These are phyloP conservation scores for Lampris megalopsis DNA, from an alignment of 2,113 vertebrate genomes.

Conservation along the genomic window DNA sequence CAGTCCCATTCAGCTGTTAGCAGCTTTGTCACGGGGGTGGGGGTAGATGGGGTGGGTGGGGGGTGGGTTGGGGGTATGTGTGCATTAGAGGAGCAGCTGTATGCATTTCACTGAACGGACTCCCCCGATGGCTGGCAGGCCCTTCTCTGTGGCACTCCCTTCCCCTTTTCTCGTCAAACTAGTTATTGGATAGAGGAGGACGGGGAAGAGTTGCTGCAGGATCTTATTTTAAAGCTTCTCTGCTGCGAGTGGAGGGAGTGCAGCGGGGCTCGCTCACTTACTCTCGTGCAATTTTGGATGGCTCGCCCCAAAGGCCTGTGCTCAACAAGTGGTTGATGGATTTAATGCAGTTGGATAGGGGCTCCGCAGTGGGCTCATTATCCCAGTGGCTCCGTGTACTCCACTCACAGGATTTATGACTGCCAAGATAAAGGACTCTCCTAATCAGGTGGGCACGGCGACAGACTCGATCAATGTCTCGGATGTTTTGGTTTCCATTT, in stretches of 20 bases:
- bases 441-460: slow-evolving; percentile 65
- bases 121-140: slow-evolving; percentile 59
- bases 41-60: slow-evolving; percentile 49
- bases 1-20: slow-evolving; percentile 75
- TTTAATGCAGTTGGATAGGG: slow-evolving; percentile 70
- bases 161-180: slow-evolving; percentile 23
- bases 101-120: slow-evolving; percentile 75
- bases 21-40: slow-evolving; percentile 74
- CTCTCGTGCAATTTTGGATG: slow-evolving; percentile 38
- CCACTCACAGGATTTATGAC: slow-evolving; percentile 63
- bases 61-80: slow-evolving; percentile 29
- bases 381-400: slow-evolving; percentile 50
- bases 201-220: slow-evolving; percentile 17
- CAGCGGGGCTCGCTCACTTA: slow-evolving; percentile 31
- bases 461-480: slow-evolving; percentile 22
- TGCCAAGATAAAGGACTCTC: slow-evolving; percentile 51
- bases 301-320: slow-evolving; percentile 17
- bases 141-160: slow-evolving; percentile 34
- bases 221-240: slow-evolving; percentile 38
- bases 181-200: slow-evolving; percentile 21
- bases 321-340: slow-evolving; percentile 80
- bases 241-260: slow-evolving; percentile 18
- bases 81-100: slow-evolving; percentile 77
- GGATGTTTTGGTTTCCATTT: neutral
- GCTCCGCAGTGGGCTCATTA: slow-evolving; percentile 62